phyloP scores from a whole-genome alignment of 1,140 invertebrate species.

The Diachasma alloeum region DNA sequence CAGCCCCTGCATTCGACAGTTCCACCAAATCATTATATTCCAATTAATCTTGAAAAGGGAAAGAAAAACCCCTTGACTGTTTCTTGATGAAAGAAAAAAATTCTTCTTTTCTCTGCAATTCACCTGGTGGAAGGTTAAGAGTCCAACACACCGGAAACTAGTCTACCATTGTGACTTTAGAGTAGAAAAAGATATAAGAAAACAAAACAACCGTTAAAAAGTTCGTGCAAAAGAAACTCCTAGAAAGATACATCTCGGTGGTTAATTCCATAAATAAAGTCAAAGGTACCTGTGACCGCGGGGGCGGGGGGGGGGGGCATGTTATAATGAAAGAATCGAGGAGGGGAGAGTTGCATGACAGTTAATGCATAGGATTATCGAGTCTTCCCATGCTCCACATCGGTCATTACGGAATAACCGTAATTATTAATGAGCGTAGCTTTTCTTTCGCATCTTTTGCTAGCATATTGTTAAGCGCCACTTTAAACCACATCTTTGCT shows the following conservation, averaged over 20 bases:
- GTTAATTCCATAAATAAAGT: conserved; percentile 57
- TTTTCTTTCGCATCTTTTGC: conserved; percentile 26
- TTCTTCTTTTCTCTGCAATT: not conserved
- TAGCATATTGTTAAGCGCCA: conserved; percentile 51
- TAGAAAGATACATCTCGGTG: conserved; percentile 49
- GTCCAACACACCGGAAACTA: conserved; percentile 16
- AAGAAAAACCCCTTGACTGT: no score
- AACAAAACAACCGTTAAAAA: conserved; percentile 51
- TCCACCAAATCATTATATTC: no score
- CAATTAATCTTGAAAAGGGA: no score
- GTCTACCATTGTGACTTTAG: conserved; percentile 12
- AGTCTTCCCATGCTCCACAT: conserved; percentile 63
- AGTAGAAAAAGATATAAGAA: conserved; percentile 1
- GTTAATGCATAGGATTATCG: conserved; percentile 65
- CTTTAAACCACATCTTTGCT: conserved; percentile 32
- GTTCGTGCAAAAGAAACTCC: conserved; percentile 35
- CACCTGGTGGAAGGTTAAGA: not conserved
- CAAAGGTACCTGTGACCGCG: conserved; percentile 25
- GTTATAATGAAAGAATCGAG: not conserved
- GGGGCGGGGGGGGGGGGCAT: not conserved
- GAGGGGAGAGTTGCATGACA: conserved; percentile 29
- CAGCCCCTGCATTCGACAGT: no score
- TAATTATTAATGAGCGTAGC: conserved; percentile 61
- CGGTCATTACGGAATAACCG: conserved; percentile 63
- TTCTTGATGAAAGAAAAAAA: not conserved